These are phyloP conservation scores for Amblyjoppa fuscipennis DNA, from an alignment of 2,888 invertebrate species.

Conservation along the genomic window DNA sequence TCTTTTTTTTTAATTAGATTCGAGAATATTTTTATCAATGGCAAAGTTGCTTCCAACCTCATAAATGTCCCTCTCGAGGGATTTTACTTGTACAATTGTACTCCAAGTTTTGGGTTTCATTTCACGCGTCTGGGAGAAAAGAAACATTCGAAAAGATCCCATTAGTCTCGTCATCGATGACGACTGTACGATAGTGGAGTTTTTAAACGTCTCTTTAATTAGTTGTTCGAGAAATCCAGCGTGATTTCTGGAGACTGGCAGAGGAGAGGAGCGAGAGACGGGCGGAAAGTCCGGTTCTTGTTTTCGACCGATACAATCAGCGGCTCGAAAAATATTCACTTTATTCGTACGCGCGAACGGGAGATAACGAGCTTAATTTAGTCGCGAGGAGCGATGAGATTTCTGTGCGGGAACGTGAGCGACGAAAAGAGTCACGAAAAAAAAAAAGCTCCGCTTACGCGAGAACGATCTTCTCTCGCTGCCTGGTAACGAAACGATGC, in stretches of 20 bases:
- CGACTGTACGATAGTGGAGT: slow-evolving; percentile 4
- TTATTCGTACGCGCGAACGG: neutral
- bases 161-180: neutral
- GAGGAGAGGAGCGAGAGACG: neutral
- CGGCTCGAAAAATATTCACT: neutral
- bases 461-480: slow-evolving; percentile 3
- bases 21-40: neutral
- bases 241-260: neutral
- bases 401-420: neutral
- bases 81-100: no score
- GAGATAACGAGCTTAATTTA: slow-evolving; percentile 2
- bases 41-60: neutral
- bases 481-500: slow-evolving; percentile 62
- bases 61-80: neutral
- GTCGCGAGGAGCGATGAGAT: neutral
- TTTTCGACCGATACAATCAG: neutral
- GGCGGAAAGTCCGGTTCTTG: slow-evolving; percentile 17
- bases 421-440: neutral
- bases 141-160: neutral
- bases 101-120: neutral
- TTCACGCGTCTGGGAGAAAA: neutral
- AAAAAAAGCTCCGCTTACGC: neutral
- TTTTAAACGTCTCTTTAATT: neutral
- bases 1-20: neutral
- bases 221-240: neutral